These are phyloP conservation scores for Tetragnatha versicolor DNA, from an alignment of 1,140 invertebrate genomes.

Conservation along the genomic window DNA sequence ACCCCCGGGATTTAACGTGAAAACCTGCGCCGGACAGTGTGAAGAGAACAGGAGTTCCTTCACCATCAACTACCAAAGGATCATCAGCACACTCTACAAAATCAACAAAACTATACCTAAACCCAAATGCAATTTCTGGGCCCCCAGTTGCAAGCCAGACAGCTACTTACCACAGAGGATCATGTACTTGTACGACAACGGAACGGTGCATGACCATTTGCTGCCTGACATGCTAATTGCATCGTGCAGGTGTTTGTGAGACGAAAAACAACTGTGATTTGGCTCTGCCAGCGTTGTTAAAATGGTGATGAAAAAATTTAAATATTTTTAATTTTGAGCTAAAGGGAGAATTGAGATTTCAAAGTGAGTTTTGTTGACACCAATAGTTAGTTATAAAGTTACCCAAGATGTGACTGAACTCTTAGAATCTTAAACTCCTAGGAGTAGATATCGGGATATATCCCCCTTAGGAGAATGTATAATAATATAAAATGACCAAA, in stretches of 20 bases:
- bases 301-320: too few species aligned
- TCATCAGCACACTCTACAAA: conserved; percentile 6
- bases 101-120: background rate
- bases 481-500: too few species aligned
- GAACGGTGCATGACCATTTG: background rate
- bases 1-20: background rate
- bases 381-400: too few species aligned
- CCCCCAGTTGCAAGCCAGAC: background rate
- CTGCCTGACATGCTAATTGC: conserved; percentile 6
- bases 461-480: too few species aligned
- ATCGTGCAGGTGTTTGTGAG: conserved; percentile 5
- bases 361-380: too few species aligned
- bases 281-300: background rate
- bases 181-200: background rate
- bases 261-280: too few species aligned
- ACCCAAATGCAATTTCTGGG: background rate
- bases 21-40: background rate
- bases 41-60: background rate
- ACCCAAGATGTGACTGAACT: too few species aligned
- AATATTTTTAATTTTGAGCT: too few species aligned
- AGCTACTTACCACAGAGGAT: background rate
- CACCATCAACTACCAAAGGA: background rate
- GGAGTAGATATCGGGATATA: too few species aligned
- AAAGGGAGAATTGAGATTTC: too few species aligned
- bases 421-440: too few species aligned